Conservation (phyloP, 2,888 invertebrate genomes). For the Philonicus albiceps region DNA sequence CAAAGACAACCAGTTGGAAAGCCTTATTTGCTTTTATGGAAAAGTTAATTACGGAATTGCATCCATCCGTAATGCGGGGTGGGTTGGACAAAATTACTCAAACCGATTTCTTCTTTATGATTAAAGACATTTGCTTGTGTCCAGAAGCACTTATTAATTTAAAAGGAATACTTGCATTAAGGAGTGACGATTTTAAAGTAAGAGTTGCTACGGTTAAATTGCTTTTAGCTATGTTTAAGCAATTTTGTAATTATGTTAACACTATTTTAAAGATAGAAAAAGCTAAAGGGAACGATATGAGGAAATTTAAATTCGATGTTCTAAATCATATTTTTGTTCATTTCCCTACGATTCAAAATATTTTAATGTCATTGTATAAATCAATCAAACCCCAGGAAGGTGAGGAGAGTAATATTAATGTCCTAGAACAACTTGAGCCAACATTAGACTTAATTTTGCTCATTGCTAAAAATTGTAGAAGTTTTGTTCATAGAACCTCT, state of each 20-base stretch:
- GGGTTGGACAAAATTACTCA: constrained; percentile 58
- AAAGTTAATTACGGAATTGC: constrained; percentile 55
- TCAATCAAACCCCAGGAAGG: constrained; percentile 51
- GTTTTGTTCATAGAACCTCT: constrained; percentile 59
- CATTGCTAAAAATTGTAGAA: constrained; percentile 59
- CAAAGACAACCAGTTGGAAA: constrained; percentile 53
- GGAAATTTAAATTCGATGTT: constrained; percentile 61
- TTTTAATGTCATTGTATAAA: constrained; percentile 56
- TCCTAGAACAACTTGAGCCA: constrained; percentile 59
- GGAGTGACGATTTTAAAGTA: constrained; percentile 51
- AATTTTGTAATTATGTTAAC: constrained; percentile 60
- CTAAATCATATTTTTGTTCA: constrained; percentile 60
- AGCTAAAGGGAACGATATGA: constrained; percentile 55
- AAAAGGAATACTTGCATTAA: constrained; percentile 51
- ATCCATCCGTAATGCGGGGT: constrained; percentile 53
- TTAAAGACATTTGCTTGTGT: constrained; percentile 59
- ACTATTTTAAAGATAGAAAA: constrained; percentile 57
- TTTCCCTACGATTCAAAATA: constrained; percentile 59
- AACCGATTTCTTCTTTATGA: constrained; percentile 58
- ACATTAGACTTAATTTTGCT: constrained; percentile 59
- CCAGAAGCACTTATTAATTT: constrained; percentile 56
- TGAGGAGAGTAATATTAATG: constrained; percentile 50
- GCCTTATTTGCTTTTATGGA: constrained; percentile 52
- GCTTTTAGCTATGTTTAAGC: constrained; percentile 62
- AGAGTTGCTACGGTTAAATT: constrained; percentile 60